Base-by-base conservation (phyloP, 2,113 vertebrate species). In the Seriola aureovittata region DNA sequence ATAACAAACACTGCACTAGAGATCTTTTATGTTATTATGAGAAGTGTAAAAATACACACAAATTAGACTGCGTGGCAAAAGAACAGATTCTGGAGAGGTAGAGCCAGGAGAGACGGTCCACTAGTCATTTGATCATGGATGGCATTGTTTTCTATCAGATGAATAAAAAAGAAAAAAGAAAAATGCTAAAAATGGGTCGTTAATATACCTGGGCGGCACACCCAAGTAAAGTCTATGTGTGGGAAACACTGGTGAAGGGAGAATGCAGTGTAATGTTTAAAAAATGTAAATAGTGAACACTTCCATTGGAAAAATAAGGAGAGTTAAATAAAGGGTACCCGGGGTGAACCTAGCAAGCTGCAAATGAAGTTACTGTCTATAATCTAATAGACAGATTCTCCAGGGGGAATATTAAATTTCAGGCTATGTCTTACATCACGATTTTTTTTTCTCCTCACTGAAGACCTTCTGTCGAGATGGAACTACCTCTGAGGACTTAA, bases 301-400 rank as follows among this genome's bases (percentile, higher is more conserved):
- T 54, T 38, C 25, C 4, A 23, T 5, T 4, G 8, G 38, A 25
- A 14, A 75, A 44, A 42, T 40, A 21, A 66, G 38, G 11, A 42
- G 2, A 46, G 7, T 64, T 13, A 29, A 11, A n/a, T 44, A 36
- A 34, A 59, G 48, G 38, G 36, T n/a, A 57, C 7, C 64, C 29
- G 1, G 2, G 50, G 69, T 68, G 48, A 74, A 57, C 2, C 23
- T n/a, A 19, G 23, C 7, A 17, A 76, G 38, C 10, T 17, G 23
- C 60, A 25, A 71, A 68, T 63, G 0, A 54, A 57, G n/a, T 80
- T 65, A 71, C 3, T 3, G 3, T n/a, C n/a, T 58, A 4, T 75
- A 67, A 82, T 54, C 23, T 60, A 29, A 29, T 77, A 25, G 46
- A 34, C 36, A 29, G n/a, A 9, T 32, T 75, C 58, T 46, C 17